Percentiles rank a stretch among this genome's conserved stretches.
phyloP scores from a whole-genome alignment of 2,113 vertebrate genomes.

The Laterallus jamaicensis region DNA sequence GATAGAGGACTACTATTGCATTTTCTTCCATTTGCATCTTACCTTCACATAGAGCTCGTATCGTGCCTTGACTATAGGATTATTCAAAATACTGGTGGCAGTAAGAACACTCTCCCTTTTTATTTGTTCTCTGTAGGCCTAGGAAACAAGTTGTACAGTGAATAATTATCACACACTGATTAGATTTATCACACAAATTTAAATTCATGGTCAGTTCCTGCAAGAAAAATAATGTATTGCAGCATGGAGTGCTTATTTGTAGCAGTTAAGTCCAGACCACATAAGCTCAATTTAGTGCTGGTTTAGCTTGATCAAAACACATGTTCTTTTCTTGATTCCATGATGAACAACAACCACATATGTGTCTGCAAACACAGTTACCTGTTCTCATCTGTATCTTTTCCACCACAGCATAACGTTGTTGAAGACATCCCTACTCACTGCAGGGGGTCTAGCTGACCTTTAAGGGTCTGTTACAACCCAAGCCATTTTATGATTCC shows the following conservation, averaged over 20 bases:
- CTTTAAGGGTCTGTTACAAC: background rate
- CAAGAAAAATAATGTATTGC: background rate
- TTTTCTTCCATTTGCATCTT: slow-evolving; percentile 44
- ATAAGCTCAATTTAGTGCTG: background rate
- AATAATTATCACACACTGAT: background rate
- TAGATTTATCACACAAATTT: background rate
- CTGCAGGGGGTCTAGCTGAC: background rate
- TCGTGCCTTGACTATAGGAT: slow-evolving; percentile 84
- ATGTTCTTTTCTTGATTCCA: background rate
- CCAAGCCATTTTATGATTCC: background rate
- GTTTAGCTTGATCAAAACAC: background rate
- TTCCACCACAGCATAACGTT: background rate
- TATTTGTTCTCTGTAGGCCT: slow-evolving; percentile 88
- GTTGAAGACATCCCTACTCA: background rate
- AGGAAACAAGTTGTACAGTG: slow-evolving; percentile 18
- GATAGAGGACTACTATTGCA: background rate
- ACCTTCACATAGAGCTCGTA: slow-evolving; percentile 89
- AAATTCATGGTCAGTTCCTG: background rate
- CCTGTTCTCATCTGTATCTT: background rate
- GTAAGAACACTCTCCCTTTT: slow-evolving; percentile 88
- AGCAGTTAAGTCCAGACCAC: background rate
- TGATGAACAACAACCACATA: background rate
- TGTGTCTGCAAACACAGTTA: too few species aligned
- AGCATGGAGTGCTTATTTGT: background rate
- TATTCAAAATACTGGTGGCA: slow-evolving; percentile 89